Conservation (phyloP, 1,140 invertebrate genomes). For the Brachystomella parvula region DNA sequence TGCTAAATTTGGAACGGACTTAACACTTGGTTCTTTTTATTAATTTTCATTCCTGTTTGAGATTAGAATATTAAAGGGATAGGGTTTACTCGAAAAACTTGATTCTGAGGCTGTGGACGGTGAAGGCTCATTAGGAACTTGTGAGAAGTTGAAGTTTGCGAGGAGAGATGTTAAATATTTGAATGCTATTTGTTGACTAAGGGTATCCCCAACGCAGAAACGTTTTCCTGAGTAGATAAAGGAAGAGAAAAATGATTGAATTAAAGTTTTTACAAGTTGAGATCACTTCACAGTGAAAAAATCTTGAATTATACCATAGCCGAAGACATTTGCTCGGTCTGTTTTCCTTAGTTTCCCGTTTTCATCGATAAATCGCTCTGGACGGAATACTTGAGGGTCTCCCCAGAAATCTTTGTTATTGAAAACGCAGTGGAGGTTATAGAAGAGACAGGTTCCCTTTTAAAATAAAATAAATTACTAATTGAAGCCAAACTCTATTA, state of each 20-base stretch:
- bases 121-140: background rate
- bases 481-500: background rate
- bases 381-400: conserved; percentile 40
- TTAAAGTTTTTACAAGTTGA: background rate
- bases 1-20: no score
- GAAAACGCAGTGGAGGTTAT: conserved; percentile 4
- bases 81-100: no score
- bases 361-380: conserved; percentile 35
- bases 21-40: no score
- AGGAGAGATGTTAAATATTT: background rate
- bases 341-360: background rate
- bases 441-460: background rate
- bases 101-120: background rate
- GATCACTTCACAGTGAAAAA: background rate
- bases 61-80: no score
- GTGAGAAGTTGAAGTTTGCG: background rate
- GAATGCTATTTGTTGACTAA: background rate
- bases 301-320: background rate
- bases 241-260: background rate
- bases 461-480: background rate
- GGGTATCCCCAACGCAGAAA: background rate
- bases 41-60: no score
- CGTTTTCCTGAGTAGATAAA: background rate
- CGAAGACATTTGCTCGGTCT: background rate
- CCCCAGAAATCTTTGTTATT: conserved; percentile 39